These are phyloP conservation scores for Perdita meconis DNA, from an alignment of 2,888 invertebrate species.

Conservation along the genomic window DNA sequence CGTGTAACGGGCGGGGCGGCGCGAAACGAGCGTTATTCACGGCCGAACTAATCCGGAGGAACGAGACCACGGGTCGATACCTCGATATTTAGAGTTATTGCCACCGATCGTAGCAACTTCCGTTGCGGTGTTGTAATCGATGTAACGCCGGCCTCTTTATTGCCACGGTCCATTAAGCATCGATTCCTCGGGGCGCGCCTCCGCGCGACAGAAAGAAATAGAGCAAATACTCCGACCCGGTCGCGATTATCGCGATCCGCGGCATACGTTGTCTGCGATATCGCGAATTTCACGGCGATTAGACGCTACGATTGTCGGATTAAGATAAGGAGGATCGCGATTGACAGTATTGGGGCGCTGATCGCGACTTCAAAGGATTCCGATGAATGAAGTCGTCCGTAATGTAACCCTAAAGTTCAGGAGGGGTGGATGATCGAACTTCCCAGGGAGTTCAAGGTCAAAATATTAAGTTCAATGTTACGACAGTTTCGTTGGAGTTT, in stretches of 20 bases:
- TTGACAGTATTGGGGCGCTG: too few species aligned
- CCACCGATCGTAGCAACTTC: conserved; percentile 74
- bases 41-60: conserved; percentile 75
- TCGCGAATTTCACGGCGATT: neutral
- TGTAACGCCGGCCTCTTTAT: conserved; percentile 76
- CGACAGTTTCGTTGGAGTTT: neutral
- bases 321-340: too few species aligned
- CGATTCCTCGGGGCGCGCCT: conserved; percentile 52
- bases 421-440: neutral
- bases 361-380: too few species aligned
- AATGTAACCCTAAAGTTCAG: neutral
- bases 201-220: conserved; percentile 20
- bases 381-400: too few species aligned
- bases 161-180: conserved; percentile 72
- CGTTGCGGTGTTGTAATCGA: conserved; percentile 73
- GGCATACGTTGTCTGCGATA: neutral
- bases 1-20: conserved; percentile 53
- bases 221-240: conserved; percentile 28
- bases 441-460: neutral
- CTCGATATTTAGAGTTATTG: conserved; percentile 81
- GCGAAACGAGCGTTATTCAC: conserved; percentile 58
- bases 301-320: neutral
- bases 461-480: conserved; percentile 9
- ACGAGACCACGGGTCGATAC: conserved; percentile 73
- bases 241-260: conserved; percentile 33